Evolutionary conservation across 2,888 invertebrate species (phyloP).

Genomic region (Pachliopta kotzebuea): DNA sequence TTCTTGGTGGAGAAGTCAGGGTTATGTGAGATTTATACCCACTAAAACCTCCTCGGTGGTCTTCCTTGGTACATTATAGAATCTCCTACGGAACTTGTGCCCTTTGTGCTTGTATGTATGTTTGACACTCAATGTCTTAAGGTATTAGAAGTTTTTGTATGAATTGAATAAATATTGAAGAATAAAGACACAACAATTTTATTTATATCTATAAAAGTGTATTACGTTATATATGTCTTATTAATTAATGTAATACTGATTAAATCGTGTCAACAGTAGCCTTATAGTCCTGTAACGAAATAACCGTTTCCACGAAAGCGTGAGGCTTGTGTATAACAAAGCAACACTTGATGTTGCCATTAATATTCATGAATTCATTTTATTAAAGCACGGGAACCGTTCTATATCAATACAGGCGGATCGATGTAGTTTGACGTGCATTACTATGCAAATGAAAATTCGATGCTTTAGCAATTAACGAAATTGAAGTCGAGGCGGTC

Average conservation of each 20-base stretch:
- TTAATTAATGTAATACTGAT: not conserved
- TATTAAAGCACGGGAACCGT: conserved; percentile 21
- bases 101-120: no score
- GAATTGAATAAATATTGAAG: no score
- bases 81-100: no score
- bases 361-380: conserved; percentile 25
- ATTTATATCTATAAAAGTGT: no score
- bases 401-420: conserved; percentile 3
- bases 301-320: conserved; percentile 6
- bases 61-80: no score
- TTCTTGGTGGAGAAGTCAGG: no score
- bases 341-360: conserved; percentile 16
- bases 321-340: conserved; percentile 18
- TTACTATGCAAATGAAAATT: conserved; percentile 30
- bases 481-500: conserved; percentile 10
- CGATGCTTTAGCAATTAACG: conserved; percentile 17
- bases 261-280: not conserved
- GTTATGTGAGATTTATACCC: no score
- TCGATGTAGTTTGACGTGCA: conserved; percentile 26
- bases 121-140: no score
- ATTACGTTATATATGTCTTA: no score
- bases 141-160: no score
- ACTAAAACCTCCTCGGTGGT: no score
- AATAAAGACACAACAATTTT: no score
- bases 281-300: not conserved